Evolutionary conservation across 2,888 invertebrate species (phyloP), one percentile per base, ranked within the genome.

Genomic region (Pristionchus exspectatus): DNA sequence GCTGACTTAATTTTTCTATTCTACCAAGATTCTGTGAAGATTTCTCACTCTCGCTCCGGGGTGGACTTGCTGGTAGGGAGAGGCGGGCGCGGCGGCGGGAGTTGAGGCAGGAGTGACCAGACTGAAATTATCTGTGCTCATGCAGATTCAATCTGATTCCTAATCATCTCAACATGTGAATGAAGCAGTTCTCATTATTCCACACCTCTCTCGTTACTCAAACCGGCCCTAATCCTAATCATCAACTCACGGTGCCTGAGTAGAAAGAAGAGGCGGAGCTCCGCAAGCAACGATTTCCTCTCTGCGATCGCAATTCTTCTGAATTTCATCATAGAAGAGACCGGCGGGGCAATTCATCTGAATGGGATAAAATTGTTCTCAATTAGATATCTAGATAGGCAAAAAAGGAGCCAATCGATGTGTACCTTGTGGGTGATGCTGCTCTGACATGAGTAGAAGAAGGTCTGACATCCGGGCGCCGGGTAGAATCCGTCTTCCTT

Each of bases 381-480:
- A n/a, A n/a, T n/a, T n/a, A n/a, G n/a, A n/a, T n/a, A n/a, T n/a
- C n/a, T n/a, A n/a, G n/a, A n/a, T n/a, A n/a, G n/a, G n/a, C 12
- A 50, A 30, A 81, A 83, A 30, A 54, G 12, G 44, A 16, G 27
- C 24, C 56, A 10, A 50, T 18, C n/a, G 50, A 38, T 18, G 12
- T 33, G 0, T 4, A 88, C 87, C 56, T 88, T 74, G 56, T 74
- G 50, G 33, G 87, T 74, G 54, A 18, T 12, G 30, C 74, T 74
- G 16, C 18, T 56, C 56, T 74, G 72, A 74, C 89, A 89, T 0
- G 66, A 56, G 56, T 89, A 89, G 89, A 89, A 89, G 89, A 85
- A 84, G 38, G 50, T 54, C 38, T 69, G 50, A 59, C 89, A 89
- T 12, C 89, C 89, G 30, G 27, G 12, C 1, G 44, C 84, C 9